phyloP scores from a whole-genome alignment of 1,140 invertebrate genomes.

The Brachionus calyciflorus region DNA sequence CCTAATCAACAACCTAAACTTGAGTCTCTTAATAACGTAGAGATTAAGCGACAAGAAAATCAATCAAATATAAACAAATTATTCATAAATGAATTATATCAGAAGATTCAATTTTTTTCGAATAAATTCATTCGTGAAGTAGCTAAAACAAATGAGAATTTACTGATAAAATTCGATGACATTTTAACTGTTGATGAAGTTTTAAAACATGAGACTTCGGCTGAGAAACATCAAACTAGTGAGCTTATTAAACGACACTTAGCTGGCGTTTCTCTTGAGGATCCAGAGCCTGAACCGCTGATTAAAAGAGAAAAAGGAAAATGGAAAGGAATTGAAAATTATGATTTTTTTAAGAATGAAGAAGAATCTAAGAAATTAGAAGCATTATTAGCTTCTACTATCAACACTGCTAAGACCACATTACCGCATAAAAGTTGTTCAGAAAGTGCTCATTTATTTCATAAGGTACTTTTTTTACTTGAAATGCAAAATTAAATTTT shows the following conservation, averaged over 20 bases:
- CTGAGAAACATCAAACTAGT: slow-evolving; percentile 10
- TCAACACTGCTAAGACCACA: slow-evolving; percentile 33
- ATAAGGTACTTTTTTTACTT: background rate
- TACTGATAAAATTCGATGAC: slow-evolving; percentile 42
- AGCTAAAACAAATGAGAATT: slow-evolving; percentile 2
- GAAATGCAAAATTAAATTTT: background rate
- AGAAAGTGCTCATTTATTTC: background rate
- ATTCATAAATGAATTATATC: slow-evolving; percentile 1
- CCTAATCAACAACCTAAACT: background rate
- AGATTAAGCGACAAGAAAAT: background rate
- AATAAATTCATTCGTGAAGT: slow-evolving; percentile 16
- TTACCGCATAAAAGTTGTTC: slow-evolving; percentile 21
- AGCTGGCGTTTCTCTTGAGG: slow-evolving; percentile 18
- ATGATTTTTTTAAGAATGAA: slow-evolving; percentile 24
- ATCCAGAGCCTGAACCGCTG: slow-evolving; percentile 24
- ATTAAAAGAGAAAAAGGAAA: slow-evolving; percentile 30
- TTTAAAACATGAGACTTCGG: slow-evolving; percentile 28
- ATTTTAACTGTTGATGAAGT: slow-evolving; percentile 42
- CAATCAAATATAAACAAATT: background rate
- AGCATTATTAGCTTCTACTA: background rate
- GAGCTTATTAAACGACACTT: slow-evolving; percentile 28
- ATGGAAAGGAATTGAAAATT: slow-evolving; percentile 36
- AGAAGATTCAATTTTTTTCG: background rate
- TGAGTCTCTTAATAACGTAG: background rate
- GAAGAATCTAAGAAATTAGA: background rate